phyloP scores from a whole-genome alignment of 2,113 vertebrate species.

The Mugil cephalus region DNA sequence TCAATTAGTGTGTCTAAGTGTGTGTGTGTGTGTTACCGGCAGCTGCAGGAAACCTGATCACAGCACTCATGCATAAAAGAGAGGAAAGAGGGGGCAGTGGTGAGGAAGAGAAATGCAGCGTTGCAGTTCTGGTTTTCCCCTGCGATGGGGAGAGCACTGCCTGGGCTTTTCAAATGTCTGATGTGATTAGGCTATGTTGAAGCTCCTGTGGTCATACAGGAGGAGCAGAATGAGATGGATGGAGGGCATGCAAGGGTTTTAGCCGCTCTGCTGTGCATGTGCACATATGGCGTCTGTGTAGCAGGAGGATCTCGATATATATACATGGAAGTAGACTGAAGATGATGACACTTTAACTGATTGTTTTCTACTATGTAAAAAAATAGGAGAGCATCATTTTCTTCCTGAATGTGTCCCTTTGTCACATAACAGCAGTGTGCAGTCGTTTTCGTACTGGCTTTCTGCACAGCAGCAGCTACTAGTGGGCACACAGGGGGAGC shows the following conservation, averaged over 20 bases:
- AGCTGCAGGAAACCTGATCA: conserved; percentile 80
- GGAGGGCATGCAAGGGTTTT: conserved; percentile 4
- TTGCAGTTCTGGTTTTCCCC: conserved; percentile 80
- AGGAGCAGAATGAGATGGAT: conserved; percentile 25
- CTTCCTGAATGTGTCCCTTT: neutral
- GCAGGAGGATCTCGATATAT: neutral
- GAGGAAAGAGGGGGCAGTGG: conserved; percentile 68
- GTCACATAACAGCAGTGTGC: conserved; percentile 4
- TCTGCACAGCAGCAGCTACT: conserved; percentile 37
- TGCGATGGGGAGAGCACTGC: conserved; percentile 71
- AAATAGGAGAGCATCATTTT: neutral
- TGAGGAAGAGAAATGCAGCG: conserved; percentile 76
- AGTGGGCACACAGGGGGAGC: conserved; percentile 36
- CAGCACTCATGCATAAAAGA: conserved; percentile 81
- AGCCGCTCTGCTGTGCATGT: neutral
- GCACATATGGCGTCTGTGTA: neutral
- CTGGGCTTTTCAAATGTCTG: conserved; percentile 76
- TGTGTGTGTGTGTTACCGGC: conserved; percentile 58
- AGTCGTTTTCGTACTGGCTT: conserved; percentile 21
- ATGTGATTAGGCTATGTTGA: conserved; percentile 68
- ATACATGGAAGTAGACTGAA: neutral
- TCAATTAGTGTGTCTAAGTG: conserved; percentile 49
- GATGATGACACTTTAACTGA: conserved; percentile 23
- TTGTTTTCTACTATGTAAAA: too few relatives aligned
- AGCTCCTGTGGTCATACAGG: conserved; percentile 53